phyloP scores from a whole-genome alignment of 2,113 vertebrate species.

The Emydocephalus ijimae region DNA sequence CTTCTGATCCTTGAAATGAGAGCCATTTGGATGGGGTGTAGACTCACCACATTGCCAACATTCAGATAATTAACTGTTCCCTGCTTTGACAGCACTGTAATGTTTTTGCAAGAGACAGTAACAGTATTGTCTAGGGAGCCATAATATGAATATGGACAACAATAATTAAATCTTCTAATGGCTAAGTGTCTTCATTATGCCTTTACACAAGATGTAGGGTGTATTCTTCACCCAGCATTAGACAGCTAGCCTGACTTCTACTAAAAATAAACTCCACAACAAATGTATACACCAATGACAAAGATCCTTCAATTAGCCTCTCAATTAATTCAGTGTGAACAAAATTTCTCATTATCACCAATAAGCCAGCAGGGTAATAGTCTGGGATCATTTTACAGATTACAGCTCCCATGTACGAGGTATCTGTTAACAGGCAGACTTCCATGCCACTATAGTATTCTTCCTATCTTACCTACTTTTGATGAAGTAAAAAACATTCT shows the following conservation, averaged over 20 bases:
- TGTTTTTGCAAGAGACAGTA: constrained; percentile 20
- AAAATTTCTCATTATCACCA: constrained; percentile 22
- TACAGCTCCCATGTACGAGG: neutral
- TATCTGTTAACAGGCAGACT: neutral
- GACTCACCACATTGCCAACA: neutral
- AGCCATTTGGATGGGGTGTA: neutral
- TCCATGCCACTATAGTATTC: neutral
- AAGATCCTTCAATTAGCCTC: constrained; percentile 24
- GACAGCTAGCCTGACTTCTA: constrained; percentile 10
- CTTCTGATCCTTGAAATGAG: constrained; percentile 7
- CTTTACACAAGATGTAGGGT: constrained; percentile 7
- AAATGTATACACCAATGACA: constrained; percentile 20
- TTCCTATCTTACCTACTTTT: neutral
- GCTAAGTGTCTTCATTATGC: constrained; percentile 26
- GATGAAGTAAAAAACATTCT: neutral
- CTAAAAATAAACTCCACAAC: constrained; percentile 12
- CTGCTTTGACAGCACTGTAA: constrained; percentile 18
- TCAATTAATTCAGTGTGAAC: constrained; percentile 13
- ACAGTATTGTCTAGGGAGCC: constrained; percentile 17
- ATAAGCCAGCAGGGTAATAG: constrained; percentile 19
- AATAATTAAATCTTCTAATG: constrained; percentile 31
- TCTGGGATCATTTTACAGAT: neutral
- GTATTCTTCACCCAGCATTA: constrained; percentile 3
- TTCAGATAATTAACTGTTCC: constrained; percentile 25
- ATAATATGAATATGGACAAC: constrained; percentile 28